Evolutionary conservation across 2,797 vertebrate species (phyloP), one percentile per base, ranked within the genome.

Genomic region (Epinephelus awoara): DNA sequence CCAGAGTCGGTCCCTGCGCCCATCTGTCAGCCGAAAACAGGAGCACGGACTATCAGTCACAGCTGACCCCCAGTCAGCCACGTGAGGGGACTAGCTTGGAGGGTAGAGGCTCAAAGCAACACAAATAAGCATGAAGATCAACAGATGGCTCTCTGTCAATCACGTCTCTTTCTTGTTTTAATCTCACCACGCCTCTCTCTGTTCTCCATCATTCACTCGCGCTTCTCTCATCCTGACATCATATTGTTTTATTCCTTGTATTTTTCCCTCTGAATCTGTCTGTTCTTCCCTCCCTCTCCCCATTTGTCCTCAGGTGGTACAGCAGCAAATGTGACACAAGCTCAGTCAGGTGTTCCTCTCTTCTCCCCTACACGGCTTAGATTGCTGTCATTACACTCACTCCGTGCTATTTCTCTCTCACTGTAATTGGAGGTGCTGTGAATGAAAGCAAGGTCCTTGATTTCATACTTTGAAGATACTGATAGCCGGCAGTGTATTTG

Each of bases 91-190:
- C 82, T 29, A 18, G 74, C 23, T 59, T 63, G 55, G 77, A 75
- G 68, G 81, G 81, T 38, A 70, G 19, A 72, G 56, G 47, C 72
- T 80, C 57, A 59, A 80, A 80, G 71, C 67, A 78, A 86, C 80
- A 85, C 79, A 93, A 92, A 93, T 82, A 90, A 80, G 88, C 92
- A 89, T 92, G 88, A 91, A 91, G 90, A 92, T 91, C 91, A 92
- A 92, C 94, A 93, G 89, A 92, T 92, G 90, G 77, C 85, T 79
- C 72, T 25, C 74, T 82, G 92, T 90, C 90, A 90, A 80, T 91
- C 85, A 83, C 52, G 6, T 25, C 29, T 59, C 8, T 59, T 34
- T 78, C 6, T 69, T 80, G 34, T 62, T 62, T 69, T 5, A 29
- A 69, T 73, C 67, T 63, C 62, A 29, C 54, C 44, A 46, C 25